Evolutionary conservation across 2,888 invertebrate genomes (phyloP).

Genomic region (Phorcus lineatus): DNA sequence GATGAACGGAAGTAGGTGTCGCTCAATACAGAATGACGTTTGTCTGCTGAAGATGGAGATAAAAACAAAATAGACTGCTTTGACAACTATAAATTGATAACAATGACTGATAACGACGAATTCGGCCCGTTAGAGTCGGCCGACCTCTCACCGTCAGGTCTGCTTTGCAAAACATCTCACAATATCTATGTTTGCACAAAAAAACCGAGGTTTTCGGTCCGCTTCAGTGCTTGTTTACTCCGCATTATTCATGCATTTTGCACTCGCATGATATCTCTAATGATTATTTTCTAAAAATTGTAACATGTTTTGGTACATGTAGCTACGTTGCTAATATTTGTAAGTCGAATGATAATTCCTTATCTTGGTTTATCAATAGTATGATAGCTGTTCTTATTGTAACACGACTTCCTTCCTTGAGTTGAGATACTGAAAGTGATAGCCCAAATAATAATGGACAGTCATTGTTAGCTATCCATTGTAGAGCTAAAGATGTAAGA

Average conservation of each 20-base stretch:
- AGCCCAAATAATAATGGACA: too few relatives aligned
- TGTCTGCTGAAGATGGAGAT: constrained; percentile 5
- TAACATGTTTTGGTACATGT: too few relatives aligned
- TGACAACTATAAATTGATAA: background rate
- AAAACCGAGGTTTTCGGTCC: background rate
- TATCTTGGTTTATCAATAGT: too few relatives aligned
- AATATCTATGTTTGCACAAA: background rate
- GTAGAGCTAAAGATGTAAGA: too few relatives aligned
- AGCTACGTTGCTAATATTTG: too few relatives aligned
- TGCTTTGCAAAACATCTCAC: background rate
- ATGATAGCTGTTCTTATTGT: too few relatives aligned
- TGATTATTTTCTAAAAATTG: background rate
- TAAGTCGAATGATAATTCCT: too few relatives aligned
- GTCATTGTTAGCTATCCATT: too few relatives aligned
- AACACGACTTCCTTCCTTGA: too few relatives aligned
- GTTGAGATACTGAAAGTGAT: too few relatives aligned
- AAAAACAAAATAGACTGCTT: constrained; percentile 3
- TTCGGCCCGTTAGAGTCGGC: constrained; percentile 53
- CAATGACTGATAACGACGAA: constrained; percentile 49
- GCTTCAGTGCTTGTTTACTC: background rate
- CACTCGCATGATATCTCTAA: background rate
- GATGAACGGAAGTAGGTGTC: constrained; percentile 3
- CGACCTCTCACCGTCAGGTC: constrained; percentile 34
- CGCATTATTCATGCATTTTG: background rate
- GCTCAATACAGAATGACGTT: background rate